Evolutionary conservation across 1,140 invertebrate species (phyloP).

Genomic region (Zaprionus nigranus): DNA sequence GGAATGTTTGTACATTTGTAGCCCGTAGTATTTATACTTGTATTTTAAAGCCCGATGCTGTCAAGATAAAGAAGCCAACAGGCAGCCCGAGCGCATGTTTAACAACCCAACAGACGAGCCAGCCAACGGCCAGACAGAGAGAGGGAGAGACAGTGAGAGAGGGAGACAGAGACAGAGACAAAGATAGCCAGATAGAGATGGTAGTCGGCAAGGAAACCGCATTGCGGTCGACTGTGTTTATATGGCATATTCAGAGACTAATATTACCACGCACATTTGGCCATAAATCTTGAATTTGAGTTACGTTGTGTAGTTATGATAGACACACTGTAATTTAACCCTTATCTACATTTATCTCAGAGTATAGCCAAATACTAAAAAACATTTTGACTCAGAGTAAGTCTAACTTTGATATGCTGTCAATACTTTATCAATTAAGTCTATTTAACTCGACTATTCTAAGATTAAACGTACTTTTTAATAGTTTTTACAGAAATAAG

Average conservation of each 20-base stretch:
- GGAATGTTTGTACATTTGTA: slow-evolving; percentile 75
- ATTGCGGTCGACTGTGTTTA: slow-evolving; percentile 2
- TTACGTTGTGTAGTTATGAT: background rate
- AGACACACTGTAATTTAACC: background rate
- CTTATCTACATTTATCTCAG: background rate
- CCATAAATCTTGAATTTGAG: background rate
- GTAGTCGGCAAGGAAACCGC: background rate
- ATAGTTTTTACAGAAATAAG: background rate
- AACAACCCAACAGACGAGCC: slow-evolving; percentile 66
- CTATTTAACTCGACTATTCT: background rate
- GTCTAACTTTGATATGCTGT: background rate
- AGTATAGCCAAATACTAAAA: background rate
- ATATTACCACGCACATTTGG: slow-evolving; percentile 5
- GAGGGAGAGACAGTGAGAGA: background rate
- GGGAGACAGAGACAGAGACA: background rate
- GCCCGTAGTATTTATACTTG: slow-evolving; percentile 54
- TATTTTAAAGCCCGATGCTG: slow-evolving; percentile 81
- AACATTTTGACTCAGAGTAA: background rate
- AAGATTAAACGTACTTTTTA: background rate
- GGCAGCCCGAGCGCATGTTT: slow-evolving; percentile 69
- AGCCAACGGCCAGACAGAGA: slow-evolving; percentile 15
- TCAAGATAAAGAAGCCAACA: slow-evolving; percentile 70
- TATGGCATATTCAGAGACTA: background rate
- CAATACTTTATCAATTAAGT: background rate
- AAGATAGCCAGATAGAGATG: background rate